Base-by-base conservation (phyloP, 2,113 vertebrate species). In the Athene cunicularia region DNA sequence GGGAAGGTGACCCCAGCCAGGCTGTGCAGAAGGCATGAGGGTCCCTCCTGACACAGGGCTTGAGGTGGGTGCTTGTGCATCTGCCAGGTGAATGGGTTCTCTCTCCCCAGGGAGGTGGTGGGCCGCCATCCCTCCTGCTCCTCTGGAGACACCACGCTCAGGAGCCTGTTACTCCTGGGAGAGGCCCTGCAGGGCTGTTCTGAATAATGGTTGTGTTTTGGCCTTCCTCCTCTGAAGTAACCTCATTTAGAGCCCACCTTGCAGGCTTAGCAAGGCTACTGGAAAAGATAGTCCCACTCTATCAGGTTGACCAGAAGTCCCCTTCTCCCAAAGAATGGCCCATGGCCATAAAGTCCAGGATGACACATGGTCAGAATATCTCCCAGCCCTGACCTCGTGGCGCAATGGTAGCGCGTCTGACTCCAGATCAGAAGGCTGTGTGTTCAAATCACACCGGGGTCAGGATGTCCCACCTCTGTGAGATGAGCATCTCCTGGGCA, bases 281-380 rank as follows among this genome's bases (percentile, higher is more conserved):
- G 19, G 28, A 13, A 39, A 13, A 20, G 43, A 17, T 30, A 18
- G 6, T 55, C 17, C 11, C 20, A 4, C 7, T 35, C 28, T 37
- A 5, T 3, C 32, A 30, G 22, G 9, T 30, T 7, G 16, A 39
- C 2, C 1, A 1, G 22, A 60, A 66, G 14, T 43, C 22, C 23
- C 6, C 5, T 60, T 56, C 16, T 45, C 11, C 50, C 21, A 56
- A 56, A 43, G 33, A 64, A 24, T 1, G 2, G 0, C n/a, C 35
- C 37, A 6, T 30, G 28, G 3, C 8, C 53, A 23, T 18, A 20
- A 39, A 73, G 15, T 30, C 9, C 4, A 1, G 37, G 23, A 8
- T 11, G 37, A 47, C 1, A 13, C 9, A 1, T 12, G 9, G 2
- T 3, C 0, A 11, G 0, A 0, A 0, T 0, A 0, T 0, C 0